Evolutionary conservation across 1,140 invertebrate genomes (phyloP).

Genomic region (Venustaconcha ellipsiformis): DNA sequence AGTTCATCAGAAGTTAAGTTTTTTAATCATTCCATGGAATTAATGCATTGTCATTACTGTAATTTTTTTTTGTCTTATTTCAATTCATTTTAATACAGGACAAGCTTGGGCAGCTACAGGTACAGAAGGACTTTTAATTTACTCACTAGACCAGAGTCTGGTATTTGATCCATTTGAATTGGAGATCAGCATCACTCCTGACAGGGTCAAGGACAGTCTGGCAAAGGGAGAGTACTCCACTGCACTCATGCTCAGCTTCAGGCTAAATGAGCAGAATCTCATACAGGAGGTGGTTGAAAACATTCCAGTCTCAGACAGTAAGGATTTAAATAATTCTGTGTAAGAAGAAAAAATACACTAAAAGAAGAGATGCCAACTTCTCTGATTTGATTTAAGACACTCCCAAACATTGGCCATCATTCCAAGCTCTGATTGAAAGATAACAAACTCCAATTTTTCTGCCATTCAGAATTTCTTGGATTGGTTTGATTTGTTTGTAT

Average conservation of each 20-base stretch:
- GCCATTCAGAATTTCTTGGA: too few species aligned
- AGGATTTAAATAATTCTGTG: slow-evolving; percentile 66
- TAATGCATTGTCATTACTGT: too few species aligned
- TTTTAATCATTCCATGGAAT: too few species aligned
- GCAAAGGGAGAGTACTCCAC: slow-evolving; percentile 76
- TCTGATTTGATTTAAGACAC: too few species aligned
- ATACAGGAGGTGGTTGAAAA: slow-evolving; percentile 88
- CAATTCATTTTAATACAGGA: slow-evolving; percentile 70
- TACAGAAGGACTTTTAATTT: slow-evolving; percentile 94
- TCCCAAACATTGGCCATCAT: too few species aligned
- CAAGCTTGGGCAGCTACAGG: slow-evolving; percentile 90
- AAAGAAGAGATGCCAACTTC: too few species aligned
- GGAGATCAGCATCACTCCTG: slow-evolving; percentile 84
- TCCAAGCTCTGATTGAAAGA: too few species aligned
- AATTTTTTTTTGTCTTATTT: too few species aligned
- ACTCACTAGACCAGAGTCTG: slow-evolving; percentile 83
- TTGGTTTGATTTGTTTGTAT: too few species aligned
- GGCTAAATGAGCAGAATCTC: slow-evolving; percentile 85
- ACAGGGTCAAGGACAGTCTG: slow-evolving; percentile 73
- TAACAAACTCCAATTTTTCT: too few species aligned
- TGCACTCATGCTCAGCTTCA: slow-evolving; percentile 87
- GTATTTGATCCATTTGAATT: slow-evolving; percentile 90
- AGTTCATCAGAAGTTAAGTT: too few species aligned
- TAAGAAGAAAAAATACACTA: too few species aligned
- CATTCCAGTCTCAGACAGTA: slow-evolving; percentile 82